These are phyloP conservation scores for Ylistrum balloti DNA, from an alignment of 1,140 invertebrate species.

Conservation along the genomic window DNA sequence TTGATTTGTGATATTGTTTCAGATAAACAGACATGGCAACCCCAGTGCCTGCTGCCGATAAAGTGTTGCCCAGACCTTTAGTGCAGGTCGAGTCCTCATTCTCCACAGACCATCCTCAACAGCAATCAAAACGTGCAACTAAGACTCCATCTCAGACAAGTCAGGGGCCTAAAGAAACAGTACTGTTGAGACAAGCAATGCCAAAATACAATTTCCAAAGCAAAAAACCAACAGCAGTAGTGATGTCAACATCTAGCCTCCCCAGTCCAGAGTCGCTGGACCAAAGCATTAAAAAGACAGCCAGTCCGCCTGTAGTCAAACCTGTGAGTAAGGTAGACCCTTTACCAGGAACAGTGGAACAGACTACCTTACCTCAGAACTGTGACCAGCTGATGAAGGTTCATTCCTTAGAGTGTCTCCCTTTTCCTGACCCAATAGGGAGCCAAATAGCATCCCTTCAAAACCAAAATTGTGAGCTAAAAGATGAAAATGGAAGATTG, in stretches of 20 bases:
- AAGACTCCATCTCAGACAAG: neutral
- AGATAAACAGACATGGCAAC: neutral
- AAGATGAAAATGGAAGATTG: conserved; percentile 66
- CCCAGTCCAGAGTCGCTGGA: neutral
- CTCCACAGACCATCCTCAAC: neutral
- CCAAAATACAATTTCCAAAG: conserved; percentile 75
- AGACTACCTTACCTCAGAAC: neutral
- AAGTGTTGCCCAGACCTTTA: too few relatives aligned
- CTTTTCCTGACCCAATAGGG: neutral
- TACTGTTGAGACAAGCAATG: conserved; percentile 70
- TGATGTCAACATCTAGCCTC: neutral
- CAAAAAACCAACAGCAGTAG: conserved; percentile 52
- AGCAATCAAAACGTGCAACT: neutral
- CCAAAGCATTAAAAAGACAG: conserved; percentile 3
- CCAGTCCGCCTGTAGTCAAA: neutral
- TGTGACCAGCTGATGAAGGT: neutral
- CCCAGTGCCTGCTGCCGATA: neutral
- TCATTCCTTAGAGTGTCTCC: conserved; percentile 15
- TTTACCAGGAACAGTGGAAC: conserved; percentile 36
- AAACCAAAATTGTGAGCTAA: conserved; percentile 59
- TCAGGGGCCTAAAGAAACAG: conserved; percentile 58
- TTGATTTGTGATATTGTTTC: too few relatives aligned
- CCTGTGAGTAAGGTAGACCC: conserved; percentile 48
- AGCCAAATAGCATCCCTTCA: conserved; percentile 32
- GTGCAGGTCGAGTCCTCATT: too few relatives aligned